Evolutionary conservation across 2,888 invertebrate genomes (phyloP).

Genomic region (Caenorhabditis imperialis): DNA sequence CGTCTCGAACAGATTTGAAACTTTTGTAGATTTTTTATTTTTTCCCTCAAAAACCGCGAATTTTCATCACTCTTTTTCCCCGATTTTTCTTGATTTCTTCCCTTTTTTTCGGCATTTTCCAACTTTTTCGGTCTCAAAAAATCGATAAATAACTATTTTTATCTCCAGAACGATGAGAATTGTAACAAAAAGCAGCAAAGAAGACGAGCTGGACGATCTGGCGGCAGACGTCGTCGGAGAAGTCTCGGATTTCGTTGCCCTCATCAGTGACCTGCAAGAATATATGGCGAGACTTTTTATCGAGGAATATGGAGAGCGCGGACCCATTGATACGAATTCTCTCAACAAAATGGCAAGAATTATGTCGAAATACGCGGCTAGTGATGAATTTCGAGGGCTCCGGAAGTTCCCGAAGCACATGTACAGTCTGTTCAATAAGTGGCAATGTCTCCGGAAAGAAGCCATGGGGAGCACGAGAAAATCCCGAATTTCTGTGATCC

Average conservation of each 20-base stretch:
- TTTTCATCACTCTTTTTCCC: too few relatives aligned
- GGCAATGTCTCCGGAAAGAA: conserved; percentile 22
- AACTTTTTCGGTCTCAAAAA: too few relatives aligned
- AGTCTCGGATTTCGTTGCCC: neutral
- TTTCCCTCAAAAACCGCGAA: too few relatives aligned
- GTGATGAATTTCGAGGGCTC: conserved; percentile 4
- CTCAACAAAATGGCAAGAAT: conserved; percentile 29
- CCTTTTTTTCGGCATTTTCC: too few relatives aligned
- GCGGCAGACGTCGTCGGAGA: neutral
- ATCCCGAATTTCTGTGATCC: neutral
- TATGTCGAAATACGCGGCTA: conserved; percentile 26
- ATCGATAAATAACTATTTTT: too few relatives aligned
- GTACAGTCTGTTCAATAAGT: conserved; percentile 17
- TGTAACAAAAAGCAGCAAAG: neutral
- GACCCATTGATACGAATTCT: conserved; percentile 24
- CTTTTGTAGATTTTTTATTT: too few relatives aligned
- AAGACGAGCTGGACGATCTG: conserved; percentile 2
- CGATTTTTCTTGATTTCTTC: too few relatives aligned
- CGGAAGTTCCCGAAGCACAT: conserved; percentile 2
- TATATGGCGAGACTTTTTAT: conserved; percentile 22
- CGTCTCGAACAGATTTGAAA: too few relatives aligned
- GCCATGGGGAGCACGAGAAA: neutral
- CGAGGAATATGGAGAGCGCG: conserved; percentile 17
- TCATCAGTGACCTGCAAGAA: conserved; percentile 10
- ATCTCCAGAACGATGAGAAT: too few relatives aligned